Percentiles rank a stretch among this genome's conserved stretches.
Conservation (phyloP, 2,797 vertebrate genomes). For the Clarias platycephalus region DNA sequence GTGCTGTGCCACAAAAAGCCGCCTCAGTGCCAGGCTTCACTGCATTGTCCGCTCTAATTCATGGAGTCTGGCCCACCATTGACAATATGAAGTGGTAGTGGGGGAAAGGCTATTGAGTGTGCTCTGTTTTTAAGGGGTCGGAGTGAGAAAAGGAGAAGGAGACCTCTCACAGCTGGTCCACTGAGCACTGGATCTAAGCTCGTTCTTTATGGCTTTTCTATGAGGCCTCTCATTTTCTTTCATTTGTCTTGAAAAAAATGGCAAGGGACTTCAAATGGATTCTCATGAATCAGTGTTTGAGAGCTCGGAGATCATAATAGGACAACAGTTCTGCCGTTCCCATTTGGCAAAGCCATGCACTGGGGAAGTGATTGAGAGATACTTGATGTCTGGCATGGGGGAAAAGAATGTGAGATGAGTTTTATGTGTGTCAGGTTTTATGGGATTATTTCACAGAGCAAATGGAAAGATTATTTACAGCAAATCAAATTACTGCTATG, state of each 20-base stretch:
- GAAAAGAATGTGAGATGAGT: slow-evolving; percentile 29
- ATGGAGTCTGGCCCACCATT: slow-evolving; percentile 83
- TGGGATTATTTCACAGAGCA: slow-evolving; percentile 22
- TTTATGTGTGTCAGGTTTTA: slow-evolving; percentile 13
- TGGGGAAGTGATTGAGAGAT: slow-evolving; percentile 43
- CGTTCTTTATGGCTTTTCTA: slow-evolving; percentile 67
- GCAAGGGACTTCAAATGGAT: slow-evolving; percentile 76
- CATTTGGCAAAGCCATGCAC: slow-evolving; percentile 39
- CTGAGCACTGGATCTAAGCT: slow-evolving; percentile 69
- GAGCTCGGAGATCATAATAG: slow-evolving; percentile 68
- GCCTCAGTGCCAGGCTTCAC: slow-evolving; percentile 85
- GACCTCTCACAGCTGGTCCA: slow-evolving; percentile 70
- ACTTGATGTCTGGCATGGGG: slow-evolving; percentile 39
- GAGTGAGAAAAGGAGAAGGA: slow-evolving; percentile 64
- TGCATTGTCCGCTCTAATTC: slow-evolving; percentile 77
- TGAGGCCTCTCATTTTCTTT: slow-evolving; percentile 67
- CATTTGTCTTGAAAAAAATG: slow-evolving; percentile 56
- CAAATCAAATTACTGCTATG: not conserved
- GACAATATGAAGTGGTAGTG: slow-evolving; percentile 80
- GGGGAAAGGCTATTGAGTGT: slow-evolving; percentile 77
- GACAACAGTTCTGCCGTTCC: slow-evolving; percentile 71
- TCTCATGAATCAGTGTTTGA: slow-evolving; percentile 73
- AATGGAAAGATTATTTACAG: slow-evolving; percentile 9
- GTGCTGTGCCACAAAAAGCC: slow-evolving; percentile 84
- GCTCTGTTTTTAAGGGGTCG: slow-evolving; percentile 65